Conservation (phyloP, 2,797 vertebrate species). For the Zalophus californianus region DNA sequence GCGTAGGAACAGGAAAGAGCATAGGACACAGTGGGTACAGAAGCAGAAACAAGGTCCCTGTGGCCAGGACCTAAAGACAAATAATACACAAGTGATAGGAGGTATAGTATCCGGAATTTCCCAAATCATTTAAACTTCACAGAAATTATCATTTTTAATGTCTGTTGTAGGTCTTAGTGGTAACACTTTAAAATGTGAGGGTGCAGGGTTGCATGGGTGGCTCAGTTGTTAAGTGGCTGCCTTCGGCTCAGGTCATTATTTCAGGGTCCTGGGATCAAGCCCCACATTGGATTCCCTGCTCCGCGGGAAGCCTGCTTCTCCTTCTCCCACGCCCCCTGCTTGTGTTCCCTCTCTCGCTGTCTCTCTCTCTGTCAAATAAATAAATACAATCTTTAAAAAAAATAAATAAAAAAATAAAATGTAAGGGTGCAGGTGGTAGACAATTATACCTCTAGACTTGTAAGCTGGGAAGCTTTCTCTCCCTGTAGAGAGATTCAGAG, state of each 20-base stretch:
- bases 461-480: not conserved
- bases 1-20: not conserved
- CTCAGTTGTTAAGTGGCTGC: no score
- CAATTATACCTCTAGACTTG: not conserved
- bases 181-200: not conserved
- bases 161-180: not conserved
- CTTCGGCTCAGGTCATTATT: no score
- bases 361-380: no score
- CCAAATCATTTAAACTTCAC: not conserved
- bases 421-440: not conserved
- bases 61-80: not conserved
- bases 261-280: no score
- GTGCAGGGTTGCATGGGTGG: no score
- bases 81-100: not conserved
- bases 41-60: not conserved
- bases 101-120: not conserved
- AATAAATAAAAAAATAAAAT: no score
- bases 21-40: fast-evolving
- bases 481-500: not conserved
- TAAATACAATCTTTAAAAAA: no score
- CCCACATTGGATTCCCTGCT: no score
- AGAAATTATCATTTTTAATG: not conserved
- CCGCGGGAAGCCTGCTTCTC: no score
- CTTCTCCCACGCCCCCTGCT: no score
- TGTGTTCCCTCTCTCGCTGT: no score